Evolutionary conservation across 2,888 invertebrate genomes (phyloP), one percentile per base, ranked within the genome.

Genomic region (Drosophila recens): DNA sequence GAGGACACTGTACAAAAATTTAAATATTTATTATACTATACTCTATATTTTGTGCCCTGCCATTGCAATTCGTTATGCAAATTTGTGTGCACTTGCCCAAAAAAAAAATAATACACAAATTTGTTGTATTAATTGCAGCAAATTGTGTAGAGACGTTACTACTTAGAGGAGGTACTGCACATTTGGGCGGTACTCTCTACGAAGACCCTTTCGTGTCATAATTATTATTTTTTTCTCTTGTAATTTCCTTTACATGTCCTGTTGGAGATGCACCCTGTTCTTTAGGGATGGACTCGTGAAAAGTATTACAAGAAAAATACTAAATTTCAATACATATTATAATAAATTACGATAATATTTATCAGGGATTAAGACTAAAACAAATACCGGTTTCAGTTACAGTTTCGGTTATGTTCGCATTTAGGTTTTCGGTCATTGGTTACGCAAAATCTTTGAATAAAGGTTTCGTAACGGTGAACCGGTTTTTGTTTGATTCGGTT

Each of bases 1-100:
- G 15, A 6, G 38, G 17, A 52, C 33, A 36, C 3, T 30, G 23
- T 46, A 49, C 38, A 72, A 74, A 82, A 82, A 86, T 86, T 75
- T 85, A 69, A 87, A 86, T 89, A 90, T 88, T 82, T 88, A 76
- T 76, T 82, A 79, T 67, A 67, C 75, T 67, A 27, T 27, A 27
- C 75, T 62, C 67, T 67, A 74, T 79, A 71, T 81, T 78, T 87
- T 84, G 52, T 13, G 46, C 20, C 20, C 45, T 20, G 56, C 42
- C 30, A 49, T 13, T 45, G 71, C 64, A 75, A 76, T 85, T 80
- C 79, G 74, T 56, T 81, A 90, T 87, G 89, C 81, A 82, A 90
- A 89, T 90, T 65, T 67, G 38, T 45, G 30, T 46, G 59, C 67
- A 63, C 58, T 61, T 70, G 57, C 57, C 69, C 53, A 64, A 65